Evolutionary conservation across 2,797 vertebrate genomes (phyloP), one percentile per base, ranked within the genome.

Genomic region (Crenuchus spilurus): DNA sequence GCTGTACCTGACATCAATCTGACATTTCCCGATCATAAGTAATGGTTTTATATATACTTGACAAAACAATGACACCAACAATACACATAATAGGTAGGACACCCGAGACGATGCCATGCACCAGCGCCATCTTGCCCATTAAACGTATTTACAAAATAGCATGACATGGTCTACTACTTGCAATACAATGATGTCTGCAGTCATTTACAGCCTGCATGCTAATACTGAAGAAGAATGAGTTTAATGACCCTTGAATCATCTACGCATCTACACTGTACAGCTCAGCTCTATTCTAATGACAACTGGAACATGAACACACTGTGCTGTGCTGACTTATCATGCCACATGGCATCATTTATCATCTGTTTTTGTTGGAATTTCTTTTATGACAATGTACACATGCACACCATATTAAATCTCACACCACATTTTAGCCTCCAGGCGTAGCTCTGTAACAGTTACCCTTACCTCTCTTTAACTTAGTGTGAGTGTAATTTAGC

Each of bases 171-270:
- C n/a, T n/a, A n/a, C n/a, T n/a, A n/a, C n/a, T n/a, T n/a, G n/a
- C n/a, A n/a, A n/a, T n/a, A 62, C 30, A 51, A 16, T n/a, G 37
- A 73, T 62, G 30, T 68, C 42, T 60, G 55, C 44, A 49, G 44
- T 42, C 4, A 33, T 70, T 28, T 31, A 73, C 63, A 74, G 35
- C 1, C 20, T 33, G 16, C 18, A 69, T 20, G 42, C 16, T 14
- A 24, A 33, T n/a, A 20, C 13, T 11, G 33, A 24, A 35, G 16
- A 8, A 42, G 16, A 8, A 42, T 42, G 51, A 20, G 24, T 11
- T 30, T 60, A 20, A 35, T 35, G 13, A 8, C 13, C 55, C 10
- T 24, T 54, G n/a, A 44, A 35, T 24, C 28, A 8, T 10, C 49
- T 48, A 52, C 10, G 49, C 7, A 57, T 51, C 3, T 14, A 7